Conservation (phyloP, 1,140 invertebrate species). For the Trachymyrmex cornetzi region DNA sequence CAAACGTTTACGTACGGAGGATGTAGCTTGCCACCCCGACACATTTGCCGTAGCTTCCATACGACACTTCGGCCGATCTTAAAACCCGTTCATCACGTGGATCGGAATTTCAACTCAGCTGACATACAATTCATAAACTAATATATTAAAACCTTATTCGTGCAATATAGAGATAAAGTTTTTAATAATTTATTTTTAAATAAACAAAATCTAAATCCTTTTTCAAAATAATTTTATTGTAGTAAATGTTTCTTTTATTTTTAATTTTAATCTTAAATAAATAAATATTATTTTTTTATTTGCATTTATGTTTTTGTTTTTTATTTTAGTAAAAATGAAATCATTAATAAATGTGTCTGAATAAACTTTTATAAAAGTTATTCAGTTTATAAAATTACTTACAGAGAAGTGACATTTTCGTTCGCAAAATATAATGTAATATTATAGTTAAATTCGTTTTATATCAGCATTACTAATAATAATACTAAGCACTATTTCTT, state of each 20-base stretch:
- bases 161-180: not conserved
- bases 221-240: not conserved
- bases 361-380: slow-evolving; percentile 1
- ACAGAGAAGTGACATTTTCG: not conserved
- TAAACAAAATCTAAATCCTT: not conserved
- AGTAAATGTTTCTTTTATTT: not conserved
- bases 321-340: not conserved
- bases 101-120: slow-evolving; percentile 16
- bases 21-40: slow-evolving; percentile 41
- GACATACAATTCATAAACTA: slow-evolving; percentile 8
- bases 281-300: too few relatives aligned
- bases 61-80: slow-evolving; percentile 53
- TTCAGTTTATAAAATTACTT: not conserved
- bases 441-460: not conserved
- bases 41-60: slow-evolving; percentile 68
- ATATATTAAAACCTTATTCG: not conserved
- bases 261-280: slow-evolving; percentile 6
- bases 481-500: not conserved
- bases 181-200: not conserved
- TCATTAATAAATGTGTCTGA: not conserved
- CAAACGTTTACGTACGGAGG: slow-evolving; percentile 73
- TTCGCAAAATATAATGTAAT: not conserved
- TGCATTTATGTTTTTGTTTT: not conserved
- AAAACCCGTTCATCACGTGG: slow-evolving; percentile 45
- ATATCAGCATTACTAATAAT: not conserved